Conservation (phyloP, 2,888 invertebrate genomes). For the Tipula confusa region DNA sequence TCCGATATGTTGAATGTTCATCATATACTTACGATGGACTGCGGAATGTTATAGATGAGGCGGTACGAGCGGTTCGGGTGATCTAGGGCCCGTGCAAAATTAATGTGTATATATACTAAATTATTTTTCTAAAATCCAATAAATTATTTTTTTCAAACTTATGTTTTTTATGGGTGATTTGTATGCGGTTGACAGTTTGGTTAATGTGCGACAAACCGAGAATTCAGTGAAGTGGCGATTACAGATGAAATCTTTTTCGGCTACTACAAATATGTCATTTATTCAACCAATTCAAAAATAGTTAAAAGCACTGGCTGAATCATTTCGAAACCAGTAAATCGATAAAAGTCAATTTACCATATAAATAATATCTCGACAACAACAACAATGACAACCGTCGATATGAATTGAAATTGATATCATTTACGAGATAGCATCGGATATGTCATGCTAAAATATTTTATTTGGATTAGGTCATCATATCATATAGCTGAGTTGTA, state of each 20-base stretch:
- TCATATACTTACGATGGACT: neutral
- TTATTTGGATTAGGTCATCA: neutral
- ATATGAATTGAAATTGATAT: neutral
- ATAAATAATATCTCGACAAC: neutral
- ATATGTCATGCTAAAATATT: neutral
- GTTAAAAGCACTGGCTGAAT: neutral
- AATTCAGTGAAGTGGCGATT: no score
- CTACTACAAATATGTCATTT: neutral
- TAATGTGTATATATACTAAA: neutral
- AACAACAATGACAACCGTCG: neutral
- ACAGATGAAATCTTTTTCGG: neutral
- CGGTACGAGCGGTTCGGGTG: neutral
- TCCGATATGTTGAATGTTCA: neutral
- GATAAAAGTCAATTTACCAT: neutral
- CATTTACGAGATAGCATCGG: neutral
- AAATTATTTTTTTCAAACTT: neutral
- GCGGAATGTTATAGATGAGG: neutral
- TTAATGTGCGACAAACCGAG: neutral
- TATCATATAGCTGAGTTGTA: neutral
- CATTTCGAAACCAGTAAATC: neutral
- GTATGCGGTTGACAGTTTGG: no score
- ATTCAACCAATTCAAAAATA: neutral
- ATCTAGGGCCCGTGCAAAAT: neutral
- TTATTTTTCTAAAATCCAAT: neutral
- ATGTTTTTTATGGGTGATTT: no score